Percentiles rank a stretch among this genome's conserved stretches.
These are phyloP conservation scores for Salminus brasiliensis DNA, from an alignment of 2,113 vertebrate species.

Conservation along the genomic window DNA sequence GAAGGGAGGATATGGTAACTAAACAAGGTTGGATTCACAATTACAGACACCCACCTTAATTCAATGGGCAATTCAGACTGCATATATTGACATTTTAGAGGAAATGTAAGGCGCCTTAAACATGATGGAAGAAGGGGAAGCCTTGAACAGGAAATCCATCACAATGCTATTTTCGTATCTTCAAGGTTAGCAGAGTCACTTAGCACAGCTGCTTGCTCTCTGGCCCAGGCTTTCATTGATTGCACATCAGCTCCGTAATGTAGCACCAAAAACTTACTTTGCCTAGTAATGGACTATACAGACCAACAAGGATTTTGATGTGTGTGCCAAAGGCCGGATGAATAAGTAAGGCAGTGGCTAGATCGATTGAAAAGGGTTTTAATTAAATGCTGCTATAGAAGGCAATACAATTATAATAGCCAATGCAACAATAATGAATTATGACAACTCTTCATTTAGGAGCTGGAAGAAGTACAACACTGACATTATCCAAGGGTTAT, in stretches of 20 bases:
- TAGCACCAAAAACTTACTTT: constrained; percentile 3
- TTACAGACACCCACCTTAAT: not conserved
- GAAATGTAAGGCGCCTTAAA: not conserved
- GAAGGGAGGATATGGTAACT: not conserved
- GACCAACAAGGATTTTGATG: not conserved
- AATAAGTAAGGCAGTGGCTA: not conserved
- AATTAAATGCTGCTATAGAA: not conserved
- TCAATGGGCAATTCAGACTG: not conserved
- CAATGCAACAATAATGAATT: not conserved
- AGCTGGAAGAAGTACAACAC: not conserved
- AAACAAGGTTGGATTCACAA: constrained; percentile 3
- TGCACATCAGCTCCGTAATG: constrained; percentile 5
- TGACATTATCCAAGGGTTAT: not conserved
- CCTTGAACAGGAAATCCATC: constrained; percentile 9
- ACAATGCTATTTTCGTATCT: not conserved
- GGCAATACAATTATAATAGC: not conserved
- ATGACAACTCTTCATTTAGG: not conserved
- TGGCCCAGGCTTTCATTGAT: constrained; percentile 21
- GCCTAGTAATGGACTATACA: constrained; percentile 1
- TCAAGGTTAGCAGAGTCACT: constrained; percentile 15
- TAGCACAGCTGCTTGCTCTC: not conserved
- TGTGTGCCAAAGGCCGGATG: not conserved
- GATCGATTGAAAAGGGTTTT: not conserved
- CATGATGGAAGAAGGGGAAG: not conserved
- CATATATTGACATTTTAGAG: constrained; percentile 4